phyloP scores from a whole-genome alignment of 2,797 vertebrate genomes.

The Artibeus jamaicensis region DNA sequence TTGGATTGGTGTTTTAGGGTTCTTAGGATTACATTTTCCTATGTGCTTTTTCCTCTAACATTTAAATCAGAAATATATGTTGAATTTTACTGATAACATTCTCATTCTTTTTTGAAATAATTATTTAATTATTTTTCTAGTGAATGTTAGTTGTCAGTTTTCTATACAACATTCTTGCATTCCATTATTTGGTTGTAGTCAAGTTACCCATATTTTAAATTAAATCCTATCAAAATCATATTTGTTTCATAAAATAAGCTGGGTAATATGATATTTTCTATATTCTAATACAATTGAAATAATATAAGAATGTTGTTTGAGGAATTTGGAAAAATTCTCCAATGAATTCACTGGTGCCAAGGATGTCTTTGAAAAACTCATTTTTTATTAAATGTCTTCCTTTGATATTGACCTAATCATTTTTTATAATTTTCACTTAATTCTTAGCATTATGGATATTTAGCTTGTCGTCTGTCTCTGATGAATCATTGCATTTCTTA shows the following conservation, averaged over 20 bases:
- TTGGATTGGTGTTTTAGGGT: too few species aligned
- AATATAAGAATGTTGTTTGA: not conserved
- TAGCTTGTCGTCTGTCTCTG: not conserved
- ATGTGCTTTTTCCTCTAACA: not conserved
- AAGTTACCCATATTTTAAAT: not conserved
- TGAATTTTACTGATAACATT: not conserved
- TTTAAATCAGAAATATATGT: not conserved
- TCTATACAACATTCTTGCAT: not conserved
- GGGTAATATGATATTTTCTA: not conserved
- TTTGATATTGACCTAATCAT: not conserved
- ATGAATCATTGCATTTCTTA: not conserved
- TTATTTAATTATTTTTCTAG: not conserved
- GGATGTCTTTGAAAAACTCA: not conserved
- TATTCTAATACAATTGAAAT: not conserved
- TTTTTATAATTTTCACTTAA: not conserved
- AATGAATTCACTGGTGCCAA: not conserved
- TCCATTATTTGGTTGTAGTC: not conserved
- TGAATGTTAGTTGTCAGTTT: not conserved
- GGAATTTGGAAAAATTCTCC: not conserved
- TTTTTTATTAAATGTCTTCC: slow-evolving; percentile 23
- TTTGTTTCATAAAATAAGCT: not conserved
- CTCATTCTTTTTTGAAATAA: not conserved
- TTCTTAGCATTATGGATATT: slow-evolving; percentile 3
- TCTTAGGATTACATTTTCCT: not conserved
- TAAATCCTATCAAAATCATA: not conserved